Evolutionary conservation across 2,113 vertebrate genomes (phyloP).

Genomic region (Nyctereutes procyonoides): DNA sequence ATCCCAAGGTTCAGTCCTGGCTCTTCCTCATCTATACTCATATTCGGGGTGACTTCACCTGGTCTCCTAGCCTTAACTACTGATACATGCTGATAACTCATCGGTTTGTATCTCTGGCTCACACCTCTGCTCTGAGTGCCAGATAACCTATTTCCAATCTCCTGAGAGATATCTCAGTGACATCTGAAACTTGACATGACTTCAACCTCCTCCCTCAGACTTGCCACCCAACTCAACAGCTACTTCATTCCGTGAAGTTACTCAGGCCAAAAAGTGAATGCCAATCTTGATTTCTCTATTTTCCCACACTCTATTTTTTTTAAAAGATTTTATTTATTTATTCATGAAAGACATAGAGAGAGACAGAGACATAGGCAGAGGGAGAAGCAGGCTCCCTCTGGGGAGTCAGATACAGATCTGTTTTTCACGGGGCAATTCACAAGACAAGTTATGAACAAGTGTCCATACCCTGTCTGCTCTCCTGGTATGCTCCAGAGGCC

Average conservation of each 20-base stretch:
- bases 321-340: too few species aligned
- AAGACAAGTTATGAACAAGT: neutral
- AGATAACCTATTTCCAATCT: neutral
- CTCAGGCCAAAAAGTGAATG: neutral
- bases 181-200: neutral
- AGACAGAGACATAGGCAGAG: too few species aligned
- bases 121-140: neutral
- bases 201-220: neutral
- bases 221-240: neutral
- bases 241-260: neutral
- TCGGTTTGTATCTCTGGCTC: neutral
- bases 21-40: neutral
- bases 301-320: neutral
- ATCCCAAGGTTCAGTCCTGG: neutral
- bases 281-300: neutral
- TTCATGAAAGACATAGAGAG: too few species aligned
- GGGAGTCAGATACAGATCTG: neutral
- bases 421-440: neutral
- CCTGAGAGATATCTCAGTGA: neutral
- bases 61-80: neutral
- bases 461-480: neutral
- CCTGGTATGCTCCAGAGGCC: neutral
- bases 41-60: neutral
- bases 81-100: neutral
- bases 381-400: too few species aligned